These are phyloP conservation scores for Drosophila crucigera DNA, from an alignment of 2,888 invertebrate species.

Conservation along the genomic window DNA sequence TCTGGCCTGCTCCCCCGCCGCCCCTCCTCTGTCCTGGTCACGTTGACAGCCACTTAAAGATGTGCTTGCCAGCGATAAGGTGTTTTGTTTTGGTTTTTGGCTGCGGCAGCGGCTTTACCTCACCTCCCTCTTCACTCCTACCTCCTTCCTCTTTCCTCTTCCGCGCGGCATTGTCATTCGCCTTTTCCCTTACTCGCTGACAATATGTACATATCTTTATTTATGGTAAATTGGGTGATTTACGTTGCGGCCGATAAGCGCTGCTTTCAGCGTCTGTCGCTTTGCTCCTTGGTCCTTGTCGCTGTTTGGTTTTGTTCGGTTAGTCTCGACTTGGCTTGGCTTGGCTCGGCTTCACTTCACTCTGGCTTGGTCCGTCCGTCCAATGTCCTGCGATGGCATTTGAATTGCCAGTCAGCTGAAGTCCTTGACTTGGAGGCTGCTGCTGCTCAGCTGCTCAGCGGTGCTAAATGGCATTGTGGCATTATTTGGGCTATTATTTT, in stretches of 20 bases:
- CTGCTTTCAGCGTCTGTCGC: constrained; percentile 73
- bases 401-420: constrained; percentile 68
- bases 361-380: not conserved
- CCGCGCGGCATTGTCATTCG: not conserved
- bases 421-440: constrained; percentile 60
- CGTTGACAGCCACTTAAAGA: constrained; percentile 82
- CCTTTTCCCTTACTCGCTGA: constrained; percentile 44
- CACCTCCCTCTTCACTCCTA: not conserved
- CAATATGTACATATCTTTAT: constrained; percentile 81
- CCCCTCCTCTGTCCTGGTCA: constrained; percentile 24
- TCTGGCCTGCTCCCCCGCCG: not conserved
- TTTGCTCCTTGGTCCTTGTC: constrained; percentile 25
- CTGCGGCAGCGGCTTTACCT: constrained; percentile 31
- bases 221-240: constrained; percentile 82
- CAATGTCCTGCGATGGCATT: constrained; percentile 53
- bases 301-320: constrained; percentile 23
- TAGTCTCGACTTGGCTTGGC: constrained; percentile 7
- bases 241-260: constrained; percentile 81
- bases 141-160: not conserved
- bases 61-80: constrained; percentile 75
- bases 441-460: constrained; percentile 36
- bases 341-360: constrained; percentile 1
- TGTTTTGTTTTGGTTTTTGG: constrained; percentile 69
- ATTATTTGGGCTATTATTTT: constrained; percentile 71
- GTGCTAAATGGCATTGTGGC: constrained; percentile 65